Evolutionary conservation across 2,888 invertebrate species (phyloP).

Genomic region (Phania funesta): DNA sequence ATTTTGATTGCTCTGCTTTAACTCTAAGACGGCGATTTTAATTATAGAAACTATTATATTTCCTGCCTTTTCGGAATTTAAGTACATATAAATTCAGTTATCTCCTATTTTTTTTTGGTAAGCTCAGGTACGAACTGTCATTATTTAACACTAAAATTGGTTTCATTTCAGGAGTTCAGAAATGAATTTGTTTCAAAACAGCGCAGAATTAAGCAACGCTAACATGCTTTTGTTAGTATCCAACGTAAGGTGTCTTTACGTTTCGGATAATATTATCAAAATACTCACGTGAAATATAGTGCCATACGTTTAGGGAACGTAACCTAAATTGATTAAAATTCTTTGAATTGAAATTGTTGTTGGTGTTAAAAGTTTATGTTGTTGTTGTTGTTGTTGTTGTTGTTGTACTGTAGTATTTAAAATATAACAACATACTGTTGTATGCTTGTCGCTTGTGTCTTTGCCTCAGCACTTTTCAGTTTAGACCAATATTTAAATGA

Average conservation of each 20-base stretch:
- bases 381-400: conserved; percentile 2
- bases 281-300: conserved; percentile 26
- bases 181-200: no score
- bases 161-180: no score
- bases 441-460: conserved; percentile 16
- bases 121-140: no score
- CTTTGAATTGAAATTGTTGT: conserved; percentile 64
- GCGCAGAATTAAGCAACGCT: background rate
- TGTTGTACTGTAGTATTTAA: conserved; percentile 31
- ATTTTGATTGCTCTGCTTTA: no score
- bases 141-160: no score
- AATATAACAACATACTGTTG: conserved; percentile 37
- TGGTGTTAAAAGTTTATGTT: conserved; percentile 26
- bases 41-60: no score
- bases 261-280: background rate
- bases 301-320: conserved; percentile 70
- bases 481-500: conserved; percentile 74
- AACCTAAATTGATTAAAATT: conserved; percentile 80
- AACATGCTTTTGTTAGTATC: background rate
- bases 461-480: conserved; percentile 27
- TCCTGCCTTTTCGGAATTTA: no score
- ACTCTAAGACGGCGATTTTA: no score
- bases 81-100: no score
- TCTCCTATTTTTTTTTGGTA: no score
- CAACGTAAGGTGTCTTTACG: background rate